phyloP scores from a whole-genome alignment of 1,140 invertebrate genomes.

The Lysiphlebus fabarum region DNA sequence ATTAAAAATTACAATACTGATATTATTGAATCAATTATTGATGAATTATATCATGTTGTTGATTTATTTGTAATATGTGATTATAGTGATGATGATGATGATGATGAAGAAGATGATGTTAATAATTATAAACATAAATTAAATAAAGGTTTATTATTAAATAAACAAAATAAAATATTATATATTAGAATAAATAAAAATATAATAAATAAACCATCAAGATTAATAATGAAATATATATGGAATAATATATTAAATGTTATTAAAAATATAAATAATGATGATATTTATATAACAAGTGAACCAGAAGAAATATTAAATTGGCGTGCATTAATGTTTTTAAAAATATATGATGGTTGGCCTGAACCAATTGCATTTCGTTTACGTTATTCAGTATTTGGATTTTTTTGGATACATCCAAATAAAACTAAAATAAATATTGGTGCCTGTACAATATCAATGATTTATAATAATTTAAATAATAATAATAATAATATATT shows the following conservation, averaged over 20 bases:
- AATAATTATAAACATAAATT: conserved; percentile 46
- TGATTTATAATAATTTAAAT: conserved; percentile 45
- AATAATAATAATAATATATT: conserved; percentile 39
- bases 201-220: conserved; percentile 29
- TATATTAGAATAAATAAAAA: conserved; percentile 53
- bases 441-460: conserved; percentile 53
- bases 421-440: conserved; percentile 56
- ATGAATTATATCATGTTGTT: conserved; percentile 60
- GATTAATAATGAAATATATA: conserved; percentile 44
- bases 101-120: conserved; percentile 47
- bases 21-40: conserved; percentile 60
- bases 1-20: conserved; percentile 59
- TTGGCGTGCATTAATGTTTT: conserved; percentile 60
- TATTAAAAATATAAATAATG: conserved; percentile 55
- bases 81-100: conserved; percentile 50
- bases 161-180: conserved; percentile 58
- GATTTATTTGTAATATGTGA: conserved; percentile 66
- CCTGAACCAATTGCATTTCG: conserved; percentile 63
- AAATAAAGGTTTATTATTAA: conserved; percentile 40
- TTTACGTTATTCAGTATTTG: conserved; percentile 66
- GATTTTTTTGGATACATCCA: conserved; percentile 69
- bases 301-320: conserved; percentile 62
- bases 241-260: conserved; percentile 50
- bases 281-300: conserved; percentile 63
- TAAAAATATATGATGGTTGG: conserved; percentile 65